Conservation (phyloP, 2,797 vertebrate species). For the Sebastes nivosus region DNA sequence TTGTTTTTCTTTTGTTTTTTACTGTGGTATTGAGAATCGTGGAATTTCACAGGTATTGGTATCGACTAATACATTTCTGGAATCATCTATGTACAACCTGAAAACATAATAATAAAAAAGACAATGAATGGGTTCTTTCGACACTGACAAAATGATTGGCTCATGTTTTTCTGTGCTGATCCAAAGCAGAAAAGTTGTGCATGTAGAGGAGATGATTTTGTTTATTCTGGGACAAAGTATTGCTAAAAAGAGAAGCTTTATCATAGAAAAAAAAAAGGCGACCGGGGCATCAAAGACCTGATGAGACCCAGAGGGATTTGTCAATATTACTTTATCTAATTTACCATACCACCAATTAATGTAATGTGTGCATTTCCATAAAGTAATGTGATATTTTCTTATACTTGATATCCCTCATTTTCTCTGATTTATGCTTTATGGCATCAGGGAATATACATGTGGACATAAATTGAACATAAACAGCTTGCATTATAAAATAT, state of each 20-base stretch:
- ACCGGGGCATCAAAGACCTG: not conserved
- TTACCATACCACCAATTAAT: not conserved
- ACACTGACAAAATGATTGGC: not conserved
- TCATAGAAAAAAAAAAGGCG: not conserved
- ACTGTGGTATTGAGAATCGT: no score
- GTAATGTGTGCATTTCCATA: not conserved
- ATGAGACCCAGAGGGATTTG: not conserved
- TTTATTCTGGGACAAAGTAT: not conserved
- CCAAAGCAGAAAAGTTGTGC: not conserved
- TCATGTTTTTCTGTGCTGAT: not conserved
- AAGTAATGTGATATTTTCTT: not conserved
- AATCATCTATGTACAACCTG: accelerated
- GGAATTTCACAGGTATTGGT: no score
- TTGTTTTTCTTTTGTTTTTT: no score
- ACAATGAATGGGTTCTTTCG: accelerated
- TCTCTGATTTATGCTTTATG: slow-evolving; percentile 2
- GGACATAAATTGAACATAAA: slow-evolving; percentile 28
- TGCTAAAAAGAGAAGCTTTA: not conserved
- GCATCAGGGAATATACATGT: not conserved
- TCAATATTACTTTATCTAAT: not conserved
- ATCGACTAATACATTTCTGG: no score
- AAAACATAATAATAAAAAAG: no score
- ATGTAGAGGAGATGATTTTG: not conserved
- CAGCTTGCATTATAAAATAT: slow-evolving; percentile 34
- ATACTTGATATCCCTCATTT: not conserved